These are phyloP conservation scores for Tapirus indicus DNA, from an alignment of 2,797 vertebrate species.

Conservation along the genomic window DNA sequence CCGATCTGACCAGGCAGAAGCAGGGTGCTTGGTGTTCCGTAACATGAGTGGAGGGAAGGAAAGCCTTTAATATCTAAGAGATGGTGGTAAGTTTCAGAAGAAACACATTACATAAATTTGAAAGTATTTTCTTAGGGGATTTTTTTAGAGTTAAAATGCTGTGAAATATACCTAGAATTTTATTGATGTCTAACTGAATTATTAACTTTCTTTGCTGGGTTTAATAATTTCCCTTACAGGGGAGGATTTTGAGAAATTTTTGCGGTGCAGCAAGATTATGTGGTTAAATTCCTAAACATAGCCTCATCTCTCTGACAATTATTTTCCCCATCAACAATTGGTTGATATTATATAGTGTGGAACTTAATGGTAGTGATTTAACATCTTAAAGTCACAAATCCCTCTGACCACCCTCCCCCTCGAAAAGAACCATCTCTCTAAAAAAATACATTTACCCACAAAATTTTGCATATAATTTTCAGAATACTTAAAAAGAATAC, in stretches of 20 bases:
- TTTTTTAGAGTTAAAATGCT: neutral
- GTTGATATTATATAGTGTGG: neutral
- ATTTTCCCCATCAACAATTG: neutral
- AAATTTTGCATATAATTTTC: neutral
- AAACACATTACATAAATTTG: neutral
- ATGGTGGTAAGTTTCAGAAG: neutral
- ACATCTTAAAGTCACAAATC: neutral
- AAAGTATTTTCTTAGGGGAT: neutral
- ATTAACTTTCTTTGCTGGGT: neutral
- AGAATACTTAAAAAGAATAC: constrained; percentile 8
- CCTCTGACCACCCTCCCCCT: neutral
- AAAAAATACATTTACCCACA: neutral
- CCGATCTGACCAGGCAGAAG: neutral
- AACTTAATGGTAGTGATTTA: neutral
- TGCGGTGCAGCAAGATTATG: neutral
- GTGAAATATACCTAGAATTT: neutral
- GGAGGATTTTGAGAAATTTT: constrained; percentile 43
- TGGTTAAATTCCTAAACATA: constrained; percentile 47
- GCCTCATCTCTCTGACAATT: neutral
- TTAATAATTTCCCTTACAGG: constrained; percentile 4
- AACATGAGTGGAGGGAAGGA: neutral
- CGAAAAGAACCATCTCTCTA: neutral
- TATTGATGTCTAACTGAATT: neutral
- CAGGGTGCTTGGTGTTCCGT: too few relatives aligned
- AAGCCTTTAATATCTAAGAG: neutral